Percentiles rank a stretch among this genome's conserved stretches.
phyloP scores from a whole-genome alignment of 2,888 invertebrate species.

The Dolomedes plantarius region DNA sequence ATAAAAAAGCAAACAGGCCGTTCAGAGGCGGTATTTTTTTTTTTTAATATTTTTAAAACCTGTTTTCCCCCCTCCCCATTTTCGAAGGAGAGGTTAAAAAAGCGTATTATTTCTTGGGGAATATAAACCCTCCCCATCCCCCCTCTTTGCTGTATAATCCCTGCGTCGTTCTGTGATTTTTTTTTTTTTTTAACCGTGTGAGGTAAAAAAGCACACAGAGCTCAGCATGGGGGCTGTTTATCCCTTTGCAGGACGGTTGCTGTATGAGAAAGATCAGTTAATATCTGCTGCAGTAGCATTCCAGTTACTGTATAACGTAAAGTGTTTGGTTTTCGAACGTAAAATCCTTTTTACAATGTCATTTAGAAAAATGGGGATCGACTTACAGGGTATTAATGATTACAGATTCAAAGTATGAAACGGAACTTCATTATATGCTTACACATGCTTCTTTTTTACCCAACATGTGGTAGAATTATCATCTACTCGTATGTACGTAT shows the following conservation, averaged over 20 bases:
- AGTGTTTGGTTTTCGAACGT: no score
- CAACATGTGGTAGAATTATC: no score
- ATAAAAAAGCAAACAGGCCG: background rate
- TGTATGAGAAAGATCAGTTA: background rate
- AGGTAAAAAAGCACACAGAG: background rate
- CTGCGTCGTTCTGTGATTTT: no score
- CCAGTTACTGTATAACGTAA: no score
- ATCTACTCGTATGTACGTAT: no score
- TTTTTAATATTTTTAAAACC: constrained; percentile 4
- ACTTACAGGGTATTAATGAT: no score
- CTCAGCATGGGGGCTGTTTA: background rate
- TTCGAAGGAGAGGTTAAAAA: constrained; percentile 1
- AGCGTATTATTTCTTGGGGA: constrained; percentile 12
- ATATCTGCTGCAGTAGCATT: no score
- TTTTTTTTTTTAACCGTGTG: background rate
- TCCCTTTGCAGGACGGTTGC: background rate
- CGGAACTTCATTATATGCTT: no score
- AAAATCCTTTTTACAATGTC: no score
- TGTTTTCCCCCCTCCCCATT: background rate
- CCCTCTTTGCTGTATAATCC: background rate
- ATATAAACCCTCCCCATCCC: background rate
- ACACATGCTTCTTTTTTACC: no score
- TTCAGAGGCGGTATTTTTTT: background rate
- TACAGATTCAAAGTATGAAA: no score
- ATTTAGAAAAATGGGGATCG: no score